Conservation (phyloP, 2,113 vertebrate species). For the Elanus axillaris region DNA sequence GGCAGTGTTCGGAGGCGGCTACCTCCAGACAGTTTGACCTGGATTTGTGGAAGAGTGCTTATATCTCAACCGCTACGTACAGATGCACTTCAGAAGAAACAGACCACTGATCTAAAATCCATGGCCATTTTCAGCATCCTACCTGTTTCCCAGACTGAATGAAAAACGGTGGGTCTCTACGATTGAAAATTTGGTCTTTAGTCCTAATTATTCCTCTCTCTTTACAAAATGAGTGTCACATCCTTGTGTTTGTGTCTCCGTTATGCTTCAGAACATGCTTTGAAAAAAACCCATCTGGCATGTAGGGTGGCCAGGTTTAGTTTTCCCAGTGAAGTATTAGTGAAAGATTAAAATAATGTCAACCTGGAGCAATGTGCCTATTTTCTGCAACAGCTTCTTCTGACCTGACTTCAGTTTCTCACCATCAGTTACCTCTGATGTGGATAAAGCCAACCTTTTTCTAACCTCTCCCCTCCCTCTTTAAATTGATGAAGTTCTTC, state of each 20-base stretch:
- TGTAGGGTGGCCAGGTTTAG: neutral
- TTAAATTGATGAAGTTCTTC: neutral
- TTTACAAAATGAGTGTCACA: neutral
- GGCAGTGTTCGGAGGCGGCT: neutral
- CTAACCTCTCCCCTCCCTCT: neutral
- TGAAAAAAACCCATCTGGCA: neutral
- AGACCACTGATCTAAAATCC: neutral
- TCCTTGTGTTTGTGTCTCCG: neutral
- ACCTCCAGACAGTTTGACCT: neutral
- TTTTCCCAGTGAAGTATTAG: neutral
- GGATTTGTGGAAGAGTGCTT: neutral
- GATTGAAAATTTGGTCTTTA: neutral
- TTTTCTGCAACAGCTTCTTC: neutral
- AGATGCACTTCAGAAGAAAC: neutral
- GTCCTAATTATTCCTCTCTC: neutral
- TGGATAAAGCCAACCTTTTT: neutral
- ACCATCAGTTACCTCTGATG: neutral
- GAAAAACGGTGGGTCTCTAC: neutral
- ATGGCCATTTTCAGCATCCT: neutral
- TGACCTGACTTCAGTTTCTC: neutral
- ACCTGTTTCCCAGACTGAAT: neutral
- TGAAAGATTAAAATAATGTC: neutral
- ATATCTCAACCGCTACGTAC: neutral
- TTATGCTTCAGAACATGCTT: neutral
- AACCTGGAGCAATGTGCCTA: neutral